These are phyloP conservation scores for Xerus rutilus DNA, from an alignment of 2,797 vertebrate genomes.

Conservation along the genomic window DNA sequence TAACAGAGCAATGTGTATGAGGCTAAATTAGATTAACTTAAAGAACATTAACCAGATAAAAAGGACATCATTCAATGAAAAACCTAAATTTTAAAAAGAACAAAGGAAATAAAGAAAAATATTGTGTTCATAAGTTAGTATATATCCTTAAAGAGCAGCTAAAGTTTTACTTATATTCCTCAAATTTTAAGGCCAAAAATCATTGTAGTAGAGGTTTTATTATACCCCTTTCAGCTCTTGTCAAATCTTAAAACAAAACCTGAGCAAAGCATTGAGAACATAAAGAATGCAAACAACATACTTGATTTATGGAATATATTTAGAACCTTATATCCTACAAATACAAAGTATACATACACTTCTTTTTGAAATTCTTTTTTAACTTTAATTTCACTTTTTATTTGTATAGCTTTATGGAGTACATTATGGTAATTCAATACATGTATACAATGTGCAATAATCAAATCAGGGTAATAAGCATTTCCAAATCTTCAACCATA, in stretches of 20 bases:
- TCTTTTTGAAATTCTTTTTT: too few species aligned
- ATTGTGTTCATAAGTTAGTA: background rate
- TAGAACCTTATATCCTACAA: background rate
- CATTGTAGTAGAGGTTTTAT: background rate
- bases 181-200: background rate
- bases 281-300: background rate
- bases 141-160: background rate
- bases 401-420: too few species aligned
- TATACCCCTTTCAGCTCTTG: background rate
- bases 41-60: background rate
- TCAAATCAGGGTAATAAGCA: too few species aligned
- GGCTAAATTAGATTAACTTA: background rate
- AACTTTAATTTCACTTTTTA: too few species aligned
- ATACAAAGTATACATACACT: background rate
- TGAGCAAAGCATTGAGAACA: background rate
- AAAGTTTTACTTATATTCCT: background rate
- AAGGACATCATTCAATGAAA: background rate
- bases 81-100: background rate
- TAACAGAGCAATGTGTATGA: background rate
- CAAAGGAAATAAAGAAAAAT: background rate
- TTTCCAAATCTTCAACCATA: too few species aligned
- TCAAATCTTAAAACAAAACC: background rate
- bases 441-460: too few species aligned
- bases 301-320: background rate
- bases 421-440: too few species aligned